Evolutionary conservation across 2,797 vertebrate species (phyloP), one percentile per base, ranked within the genome.

Genomic region (Acanthopagrus latus): DNA sequence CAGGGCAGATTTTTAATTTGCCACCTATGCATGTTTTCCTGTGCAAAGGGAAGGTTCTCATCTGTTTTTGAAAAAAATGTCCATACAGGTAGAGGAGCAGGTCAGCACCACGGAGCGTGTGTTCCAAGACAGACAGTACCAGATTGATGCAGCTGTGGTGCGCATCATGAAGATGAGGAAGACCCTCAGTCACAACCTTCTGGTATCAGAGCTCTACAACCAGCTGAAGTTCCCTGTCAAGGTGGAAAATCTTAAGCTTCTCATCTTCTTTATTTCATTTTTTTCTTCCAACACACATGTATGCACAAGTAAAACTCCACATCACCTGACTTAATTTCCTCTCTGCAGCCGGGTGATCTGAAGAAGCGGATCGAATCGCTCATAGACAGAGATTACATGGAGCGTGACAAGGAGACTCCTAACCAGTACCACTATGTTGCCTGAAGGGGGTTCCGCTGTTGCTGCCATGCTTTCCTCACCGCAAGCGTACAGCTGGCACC

Each of bases 81-180:
- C 7, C 14, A 44, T 56, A 3, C 74, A 99, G 97, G 96, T 97
- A 0, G 97, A 98, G 82, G 97, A 99, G 90, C 97, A 98, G 84
- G 96, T 97, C 11, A 98, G 96, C 94, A 99, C 97, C 81, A 98
- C 97, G 3, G 97, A 98, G 88, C 95, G 97, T 3, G 97, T 98
- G 55, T 98, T 99, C 91, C 97, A 99, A 82, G 97, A 98, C 78
- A 88, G 97, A 60, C 97, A 99, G 47, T 98, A 98, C 80, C 97
- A 99, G 93, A 98, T 98, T 4, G 97, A 98, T 52, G 97, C 97
- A 60, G 97, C 97, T 64, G 97, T 97, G 14, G 97, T 97, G 17
- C 96, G 97, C 71, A 97, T 97, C 90, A 99, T 99, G 97, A 98
- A 99, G 93, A 99, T 97, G 97, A 96, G 97, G 62, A 99, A 98